A percentile compares a stretch with the other conserved stretches of the same genome.
Conservation (phyloP, 2,888 invertebrate species). For the Cetonia aurata region DNA sequence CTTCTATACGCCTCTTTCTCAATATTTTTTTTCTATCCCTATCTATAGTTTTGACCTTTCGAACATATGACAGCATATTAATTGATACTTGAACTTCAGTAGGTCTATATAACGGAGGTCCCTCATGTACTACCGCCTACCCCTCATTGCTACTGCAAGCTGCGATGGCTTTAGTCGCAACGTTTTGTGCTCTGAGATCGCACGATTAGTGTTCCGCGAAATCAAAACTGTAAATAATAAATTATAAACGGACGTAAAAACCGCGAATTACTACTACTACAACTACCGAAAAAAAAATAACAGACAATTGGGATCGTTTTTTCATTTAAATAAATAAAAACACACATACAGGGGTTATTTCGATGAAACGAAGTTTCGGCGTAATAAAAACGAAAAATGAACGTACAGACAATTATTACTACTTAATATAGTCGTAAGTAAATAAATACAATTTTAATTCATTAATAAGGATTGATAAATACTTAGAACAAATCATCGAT, state of each 20-base stretch:
- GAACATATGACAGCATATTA: conserved; percentile 43
- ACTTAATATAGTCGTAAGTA: background rate
- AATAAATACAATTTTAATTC: conserved; percentile 13
- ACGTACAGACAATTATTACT: conserved; percentile 19
- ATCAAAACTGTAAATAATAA: conserved; percentile 25
- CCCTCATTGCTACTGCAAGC: conserved; percentile 61
- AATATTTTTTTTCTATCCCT: no score
- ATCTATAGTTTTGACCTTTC: no score
- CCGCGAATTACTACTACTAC: conserved; percentile 3
- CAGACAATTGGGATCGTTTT: conserved; percentile 2
- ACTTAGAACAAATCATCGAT: conserved; percentile 20
- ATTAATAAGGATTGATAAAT: conserved; percentile 14
- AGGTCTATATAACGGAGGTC: conserved; percentile 61
- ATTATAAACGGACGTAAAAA: conserved; percentile 17
- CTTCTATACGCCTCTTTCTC: background rate
- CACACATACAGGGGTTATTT: conserved; percentile 48
- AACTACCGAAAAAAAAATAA: conserved; percentile 23
- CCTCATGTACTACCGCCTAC: conserved; percentile 58
- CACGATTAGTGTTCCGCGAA: conserved; percentile 40
- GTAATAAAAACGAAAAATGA: conserved; percentile 2
- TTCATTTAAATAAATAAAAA: conserved; percentile 5
- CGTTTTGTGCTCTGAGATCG: conserved; percentile 56
- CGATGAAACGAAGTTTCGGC: conserved; percentile 20
- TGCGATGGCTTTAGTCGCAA: conserved; percentile 61
- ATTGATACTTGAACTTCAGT: conserved; percentile 56